Evolutionary conservation across 2,888 invertebrate species (phyloP), one percentile per base, ranked within the genome.

Genomic region (Lagria hirta): DNA sequence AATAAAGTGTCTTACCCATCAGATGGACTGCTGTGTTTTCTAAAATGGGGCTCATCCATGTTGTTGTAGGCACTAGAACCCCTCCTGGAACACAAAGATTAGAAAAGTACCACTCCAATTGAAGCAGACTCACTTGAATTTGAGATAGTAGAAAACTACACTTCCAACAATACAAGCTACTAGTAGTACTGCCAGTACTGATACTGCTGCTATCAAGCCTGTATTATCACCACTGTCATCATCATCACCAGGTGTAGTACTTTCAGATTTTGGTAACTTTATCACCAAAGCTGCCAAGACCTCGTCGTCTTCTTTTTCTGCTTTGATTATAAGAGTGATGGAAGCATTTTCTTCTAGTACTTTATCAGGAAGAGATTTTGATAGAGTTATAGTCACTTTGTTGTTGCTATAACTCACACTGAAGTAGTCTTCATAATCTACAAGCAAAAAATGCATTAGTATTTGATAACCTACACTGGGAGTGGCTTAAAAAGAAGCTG

Each of bases 151-250:
- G 27, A 60, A 62, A n/a, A 51, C 55, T 16, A 54, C 41, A n/a
- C 54, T 55, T 43, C 55, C 68, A 20, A 55, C 47, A n/a, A 69
- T 49, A 7, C 60, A 30, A 3, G 58, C 36, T 6, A 60, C 52
- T 16, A 70, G 43, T 12, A 67, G 30, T 5, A 60, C 55, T n/a
- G 60, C 58, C 18, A 71, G 47, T 23, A 69, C 55, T 1, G 62
- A 54, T 6, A 70, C 59, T n/a, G 61, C 65, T 8, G 59, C 61
- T 11, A 69, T 60, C 24, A 61, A 60, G 15, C 64, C 65, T 14
- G 45, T 51, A 20, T 55, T 40, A 35, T 42, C 34, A 12, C 23
- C 18, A 4, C 5, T 7, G 8, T 24, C 24, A 12, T 37, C 22
- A 32, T 10, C 13, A 17, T 36, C 29, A 37, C 17, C 33, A 23